Evolutionary conservation across 2,888 invertebrate genomes (phyloP), one percentile per base, ranked within the genome.

Genomic region (Drosophila yooni): DNA sequence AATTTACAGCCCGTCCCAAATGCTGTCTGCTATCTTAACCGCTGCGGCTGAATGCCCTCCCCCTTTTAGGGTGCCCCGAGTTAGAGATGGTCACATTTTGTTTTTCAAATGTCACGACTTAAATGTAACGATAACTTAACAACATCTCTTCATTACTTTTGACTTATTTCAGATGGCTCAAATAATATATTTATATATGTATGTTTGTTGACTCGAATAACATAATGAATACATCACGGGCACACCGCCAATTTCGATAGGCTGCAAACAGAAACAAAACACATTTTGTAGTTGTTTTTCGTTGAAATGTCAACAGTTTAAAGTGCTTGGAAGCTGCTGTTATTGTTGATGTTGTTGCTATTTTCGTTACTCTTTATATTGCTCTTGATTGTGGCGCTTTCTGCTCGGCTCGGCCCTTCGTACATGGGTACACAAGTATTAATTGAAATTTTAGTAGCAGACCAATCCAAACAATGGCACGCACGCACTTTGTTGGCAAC

Each of bases 391-490:
- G 46, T 54, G 27, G n/a, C 56, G 51, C 18, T 31, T 18, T 21
- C 54, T 27, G 46, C 25, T 40, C 62, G 27, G 27, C 15, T 40
- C 18, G 21, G 46, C 46, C 21, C 66, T 27, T 38, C 50, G 43
- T 56, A 53, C 31, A 46, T 58, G 46, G 27, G 10, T 50, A 53
- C 33, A 53, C 38, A 38, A 56, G 74, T 69, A 79, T 82, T 46
- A 46, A 82, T 82, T 84, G 85, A 73, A 82, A 82, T 82, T 82
- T 82, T 78, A 70, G 84, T 72, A 79, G 68, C 50, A 70, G 53
- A 38, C 71, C 68, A 65, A 58, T 43, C 21, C 52, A 64, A 68
- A 69, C 59, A 68, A 48, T 46, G 8, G 18, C 40, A 31, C 48
- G 29, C 59, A 33, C 27, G 27, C 50, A 15, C 25, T 25, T 46